Evolutionary conservation across 2,888 invertebrate genomes (phyloP).

Genomic region (Hyposoter didymator): DNA sequence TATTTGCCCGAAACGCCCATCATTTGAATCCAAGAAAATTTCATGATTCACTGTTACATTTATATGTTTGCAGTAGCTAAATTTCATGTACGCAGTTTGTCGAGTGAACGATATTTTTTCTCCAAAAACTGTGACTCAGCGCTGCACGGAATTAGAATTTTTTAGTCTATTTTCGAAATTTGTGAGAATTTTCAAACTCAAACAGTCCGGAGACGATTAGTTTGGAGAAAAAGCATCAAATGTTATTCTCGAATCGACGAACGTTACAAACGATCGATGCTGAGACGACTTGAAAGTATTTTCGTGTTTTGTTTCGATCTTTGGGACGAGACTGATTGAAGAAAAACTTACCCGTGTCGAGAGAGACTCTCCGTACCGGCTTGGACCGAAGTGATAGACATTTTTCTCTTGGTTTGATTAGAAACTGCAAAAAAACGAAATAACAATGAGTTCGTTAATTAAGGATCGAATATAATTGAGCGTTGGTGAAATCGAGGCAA

Average conservation of each 20-base stretch:
- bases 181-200: not conserved
- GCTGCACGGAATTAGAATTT: not conserved
- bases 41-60: constrained; percentile 17
- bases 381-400: constrained; percentile 82
- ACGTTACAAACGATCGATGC: not conserved
- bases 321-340: not conserved
- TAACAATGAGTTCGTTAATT: constrained; percentile 15
- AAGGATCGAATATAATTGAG: not conserved
- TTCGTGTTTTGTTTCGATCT: not conserved
- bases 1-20: not conserved
- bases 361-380: constrained; percentile 80
- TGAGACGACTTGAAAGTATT: not conserved
- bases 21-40: not conserved
- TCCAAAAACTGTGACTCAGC: not conserved
- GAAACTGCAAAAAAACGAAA: constrained; percentile 76
- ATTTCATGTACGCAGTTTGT: not conserved
- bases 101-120: not conserved
- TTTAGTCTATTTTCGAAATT: not conserved
- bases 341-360: constrained; percentile 79
- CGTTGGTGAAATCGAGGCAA: not conserved
- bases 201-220: not conserved
- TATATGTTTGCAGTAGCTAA: not conserved
- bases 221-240: not conserved
- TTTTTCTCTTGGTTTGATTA: constrained; percentile 73
- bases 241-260: not conserved